Evolutionary conservation across 2,113 vertebrate genomes (phyloP).

Genomic region (Anthoscopus minutus): DNA sequence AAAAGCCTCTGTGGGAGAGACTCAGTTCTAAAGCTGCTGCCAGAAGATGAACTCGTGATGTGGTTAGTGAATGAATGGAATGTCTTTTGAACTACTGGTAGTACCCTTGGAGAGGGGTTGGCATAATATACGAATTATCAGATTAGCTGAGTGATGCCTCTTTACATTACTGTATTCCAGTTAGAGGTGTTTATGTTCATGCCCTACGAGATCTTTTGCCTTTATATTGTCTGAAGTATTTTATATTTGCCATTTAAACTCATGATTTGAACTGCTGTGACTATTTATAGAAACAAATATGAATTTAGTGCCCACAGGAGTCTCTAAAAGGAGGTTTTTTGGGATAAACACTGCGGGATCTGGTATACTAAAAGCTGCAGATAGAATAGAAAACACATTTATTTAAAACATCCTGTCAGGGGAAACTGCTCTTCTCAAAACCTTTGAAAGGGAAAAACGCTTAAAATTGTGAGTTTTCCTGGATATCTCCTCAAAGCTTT

Average conservation of each 20-base stretch:
- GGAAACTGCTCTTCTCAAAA: neutral
- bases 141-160: neutral
- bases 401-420: neutral
- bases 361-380: neutral
- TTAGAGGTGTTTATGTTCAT: neutral
- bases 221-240: neutral
- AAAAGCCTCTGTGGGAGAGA: neutral
- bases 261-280: neutral
- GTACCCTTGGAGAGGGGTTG: neutral
- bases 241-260: neutral
- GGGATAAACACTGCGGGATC: neutral
- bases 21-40: neutral
- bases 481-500: neutral
- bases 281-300: neutral
- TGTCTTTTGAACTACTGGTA: neutral
- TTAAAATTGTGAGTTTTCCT: neutral
- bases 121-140: neutral
- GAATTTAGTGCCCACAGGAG: neutral
- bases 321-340: neutral
- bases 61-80: neutral
- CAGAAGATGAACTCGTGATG: neutral
- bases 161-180: neutral
- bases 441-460: neutral
- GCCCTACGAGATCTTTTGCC: neutral
- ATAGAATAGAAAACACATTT: neutral